phyloP scores from a whole-genome alignment of 2,888 invertebrate species.

The Xestia rhomboidea region DNA sequence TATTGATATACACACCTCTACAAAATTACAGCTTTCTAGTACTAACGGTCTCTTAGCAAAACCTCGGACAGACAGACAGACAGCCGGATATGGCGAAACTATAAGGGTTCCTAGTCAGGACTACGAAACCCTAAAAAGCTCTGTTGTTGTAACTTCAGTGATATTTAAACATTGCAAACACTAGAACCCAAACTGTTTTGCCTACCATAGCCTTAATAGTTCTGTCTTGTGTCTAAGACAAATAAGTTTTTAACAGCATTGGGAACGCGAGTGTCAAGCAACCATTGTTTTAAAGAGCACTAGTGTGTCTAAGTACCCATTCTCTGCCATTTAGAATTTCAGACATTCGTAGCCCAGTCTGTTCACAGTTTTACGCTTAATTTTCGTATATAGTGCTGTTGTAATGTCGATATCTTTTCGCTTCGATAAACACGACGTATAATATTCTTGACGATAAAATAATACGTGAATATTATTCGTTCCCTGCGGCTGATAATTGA shows the following conservation, averaged over 20 bases:
- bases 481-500: slow-evolving; percentile 21
- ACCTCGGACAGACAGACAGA: too few relatives aligned
- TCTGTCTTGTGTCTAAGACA: neutral
- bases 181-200: neutral
- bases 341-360: neutral
- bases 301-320: neutral
- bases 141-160: neutral
- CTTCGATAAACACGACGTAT: slow-evolving; percentile 13
- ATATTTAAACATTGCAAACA: neutral
- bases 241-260: neutral
- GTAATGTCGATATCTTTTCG: slow-evolving; percentile 3
- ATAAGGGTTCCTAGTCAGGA: too few relatives aligned
- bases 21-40: too few relatives aligned
- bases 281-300: neutral
- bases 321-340: neutral
- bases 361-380: neutral
- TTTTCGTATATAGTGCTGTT: neutral
- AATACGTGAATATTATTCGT: slow-evolving; percentile 3
- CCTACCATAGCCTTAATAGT: neutral
- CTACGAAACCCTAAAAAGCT: too few relatives aligned
- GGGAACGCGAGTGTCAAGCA: neutral
- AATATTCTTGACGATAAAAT: slow-evolving; percentile 16
- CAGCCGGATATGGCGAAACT: too few relatives aligned
- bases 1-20: too few relatives aligned
- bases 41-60: too few relatives aligned